Evolutionary conservation across 2,888 invertebrate species (phyloP), one percentile per base, ranked within the genome.

Genomic region (Pemphredon lugubris): DNA sequence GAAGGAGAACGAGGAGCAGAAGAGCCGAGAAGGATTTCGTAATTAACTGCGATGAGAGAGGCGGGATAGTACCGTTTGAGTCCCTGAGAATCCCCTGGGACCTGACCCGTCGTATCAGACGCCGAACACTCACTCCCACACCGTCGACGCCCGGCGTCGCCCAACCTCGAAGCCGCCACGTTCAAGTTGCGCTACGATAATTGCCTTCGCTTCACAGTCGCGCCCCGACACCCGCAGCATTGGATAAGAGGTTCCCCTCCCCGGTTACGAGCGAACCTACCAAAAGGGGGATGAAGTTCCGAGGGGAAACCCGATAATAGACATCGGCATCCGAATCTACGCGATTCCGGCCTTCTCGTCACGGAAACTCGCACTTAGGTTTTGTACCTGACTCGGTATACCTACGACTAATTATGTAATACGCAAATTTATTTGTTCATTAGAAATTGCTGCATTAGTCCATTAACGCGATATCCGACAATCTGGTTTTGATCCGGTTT

Each of bases 161-260:
- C 75, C 66, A 60, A 75, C 67, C 65, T 74, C 71, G 60, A 64
- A 53, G 51, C 76, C 54, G 67, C 71, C 64, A 61, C 87, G 86
- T 88, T 87, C 88, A 85, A 87, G 87, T 87, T 88, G 87, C 87
- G 87, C 87, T 83, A 84, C 86, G 88, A 88, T 88, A 88, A 88
- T 88, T 88, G 88, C 87, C 84, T 88, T 84, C 84, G 86, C 88
- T 86, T 86, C 84, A 85, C 87, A 87, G 87, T 87, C 79, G 86
- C 84, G 87, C 86, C 80, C 80, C 79, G 83, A 83, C 85, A 79
- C 75, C 79, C 79, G 68, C 77, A 57, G 71, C 76, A 72, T 69
- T 69, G 82, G 79, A 82, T 81, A 74, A 81, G 82, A 77, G 75
- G 39, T 44, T 58, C 32, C 60, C 45, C 3, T 5, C 26, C 34